These are phyloP conservation scores for Pantelozetes paolii DNA, from an alignment of 2,888 invertebrate genomes.

Conservation along the genomic window DNA sequence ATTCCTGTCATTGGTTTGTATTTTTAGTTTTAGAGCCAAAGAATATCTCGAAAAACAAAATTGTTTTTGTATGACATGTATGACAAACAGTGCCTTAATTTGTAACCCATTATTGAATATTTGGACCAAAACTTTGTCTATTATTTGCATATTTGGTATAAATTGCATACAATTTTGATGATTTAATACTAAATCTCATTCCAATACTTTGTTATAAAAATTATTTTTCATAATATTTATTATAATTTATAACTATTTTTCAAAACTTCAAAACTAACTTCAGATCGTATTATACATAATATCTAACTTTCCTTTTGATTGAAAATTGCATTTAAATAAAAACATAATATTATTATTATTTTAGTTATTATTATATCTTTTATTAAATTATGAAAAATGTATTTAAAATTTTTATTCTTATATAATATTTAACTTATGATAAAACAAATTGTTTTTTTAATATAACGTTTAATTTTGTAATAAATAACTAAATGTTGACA, in stretches of 20 bases:
- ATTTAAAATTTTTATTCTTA: neutral
- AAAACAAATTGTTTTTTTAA: neutral
- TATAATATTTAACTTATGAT: neutral
- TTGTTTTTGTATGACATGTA: too few species aligned
- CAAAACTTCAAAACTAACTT: too few species aligned
- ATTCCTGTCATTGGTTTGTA: neutral
- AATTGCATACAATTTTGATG: neutral
- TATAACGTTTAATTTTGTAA: neutral
- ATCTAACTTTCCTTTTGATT: neutral
- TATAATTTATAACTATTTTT: neutral
- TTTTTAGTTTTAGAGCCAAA: too few species aligned
- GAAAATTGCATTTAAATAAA: neutral
- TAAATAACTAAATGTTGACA: too few species aligned
- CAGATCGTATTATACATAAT: conserved; percentile 1
- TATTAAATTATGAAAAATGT: neutral
- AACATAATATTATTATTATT: too few species aligned
- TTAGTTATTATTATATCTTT: neutral
- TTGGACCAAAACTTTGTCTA: conserved; percentile 4
- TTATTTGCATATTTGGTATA: neutral
- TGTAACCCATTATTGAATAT: neutral
- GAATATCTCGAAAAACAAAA: too few species aligned
- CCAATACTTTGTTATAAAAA: neutral
- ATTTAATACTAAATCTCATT: neutral
- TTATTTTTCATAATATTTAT: conserved; percentile 4
- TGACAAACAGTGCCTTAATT: too few species aligned